Percentiles rank a stretch among this genome's conserved stretches.
These are phyloP conservation scores for Steinernema carpocapsae DNA, from an alignment of 2,888 invertebrate species.

Conservation along the genomic window DNA sequence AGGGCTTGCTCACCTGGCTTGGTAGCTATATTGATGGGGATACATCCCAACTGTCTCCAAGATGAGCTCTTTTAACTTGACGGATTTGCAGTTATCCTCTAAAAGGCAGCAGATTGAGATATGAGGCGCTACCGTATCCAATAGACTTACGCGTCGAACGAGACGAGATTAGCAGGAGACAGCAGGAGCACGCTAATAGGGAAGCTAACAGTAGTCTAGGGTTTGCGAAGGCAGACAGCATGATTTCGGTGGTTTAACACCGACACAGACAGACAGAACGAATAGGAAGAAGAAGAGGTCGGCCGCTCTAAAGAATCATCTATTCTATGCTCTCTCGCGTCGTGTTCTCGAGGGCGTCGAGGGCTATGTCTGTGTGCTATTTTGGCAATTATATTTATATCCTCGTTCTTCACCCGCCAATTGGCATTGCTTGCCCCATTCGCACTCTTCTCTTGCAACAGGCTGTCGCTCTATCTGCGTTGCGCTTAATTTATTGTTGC, in stretches of 20 bases:
- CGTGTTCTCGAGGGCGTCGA: constrained; percentile 30
- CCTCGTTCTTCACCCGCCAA: constrained; percentile 31
- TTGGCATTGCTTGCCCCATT: constrained; percentile 32
- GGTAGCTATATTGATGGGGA: constrained; percentile 68
- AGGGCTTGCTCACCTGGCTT: constrained; percentile 60
- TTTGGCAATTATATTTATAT: constrained; percentile 32
- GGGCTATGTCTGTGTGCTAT: constrained; percentile 29
- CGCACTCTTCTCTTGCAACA: constrained; percentile 32
- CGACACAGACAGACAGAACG: constrained; percentile 30
- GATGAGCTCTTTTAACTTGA: constrained; percentile 64
- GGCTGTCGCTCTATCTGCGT: constrained; percentile 22
- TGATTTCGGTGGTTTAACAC: constrained; percentile 17
- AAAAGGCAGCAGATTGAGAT: too few species aligned
- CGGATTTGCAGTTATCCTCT: constrained; percentile 68
- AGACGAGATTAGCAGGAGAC: neutral
- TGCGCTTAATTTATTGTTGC: constrained; percentile 30
- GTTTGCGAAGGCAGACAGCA: neutral
- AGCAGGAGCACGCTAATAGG: neutral
- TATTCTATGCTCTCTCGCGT: constrained; percentile 29
- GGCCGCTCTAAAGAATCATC: constrained; percentile 27
- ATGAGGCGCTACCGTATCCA: neutral
- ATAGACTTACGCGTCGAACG: constrained; percentile 24
- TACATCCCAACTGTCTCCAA: constrained; percentile 66
- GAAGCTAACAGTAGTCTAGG: neutral
- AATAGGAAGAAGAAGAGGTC: constrained; percentile 19